A percentile compares a stretch with the other conserved stretches of the same genome.
phyloP scores from a whole-genome alignment of 64 coral and sea anemone species.

The Catalaphyllia jardinei region DNA sequence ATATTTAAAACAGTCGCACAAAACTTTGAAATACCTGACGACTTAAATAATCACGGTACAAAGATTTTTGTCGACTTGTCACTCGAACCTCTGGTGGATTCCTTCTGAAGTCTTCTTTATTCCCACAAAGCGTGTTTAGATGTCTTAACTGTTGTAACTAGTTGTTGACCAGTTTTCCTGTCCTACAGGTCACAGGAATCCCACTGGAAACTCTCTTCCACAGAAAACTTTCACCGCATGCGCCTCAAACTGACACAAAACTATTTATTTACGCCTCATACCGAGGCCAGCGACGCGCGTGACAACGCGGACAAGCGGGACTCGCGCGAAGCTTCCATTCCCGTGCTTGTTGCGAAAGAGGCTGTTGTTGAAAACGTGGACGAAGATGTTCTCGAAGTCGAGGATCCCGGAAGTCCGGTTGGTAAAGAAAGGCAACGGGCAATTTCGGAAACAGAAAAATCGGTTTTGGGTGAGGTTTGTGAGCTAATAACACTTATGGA shows the following conservation, averaged over 20 bases:
- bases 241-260: slow-evolving; percentile 90
- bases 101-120: too few relatives aligned
- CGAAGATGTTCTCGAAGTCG: slow-evolving; percentile 61
- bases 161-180: not conserved
- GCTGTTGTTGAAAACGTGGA: slow-evolving; percentile 72
- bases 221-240: slow-evolving; percentile 96
- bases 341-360: slow-evolving; percentile 72
- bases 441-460: slow-evolving; percentile 28
- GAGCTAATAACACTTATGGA: slow-evolving; percentile 96
- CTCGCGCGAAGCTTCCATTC: not conserved
- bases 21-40: too few relatives aligned
- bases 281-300: slow-evolving; percentile 71
- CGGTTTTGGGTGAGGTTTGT: slow-evolving; percentile 53
- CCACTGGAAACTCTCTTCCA: slow-evolving; percentile 92
- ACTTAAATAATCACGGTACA: too few relatives aligned
- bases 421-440: slow-evolving; percentile 8
- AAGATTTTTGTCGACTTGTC: too few relatives aligned
- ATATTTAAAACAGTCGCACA: too few relatives aligned
- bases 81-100: too few relatives aligned
- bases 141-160: not conserved
- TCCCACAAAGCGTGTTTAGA: too few relatives aligned
- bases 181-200: slow-evolving; percentile 52
- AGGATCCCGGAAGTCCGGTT: slow-evolving; percentile 59
- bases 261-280: slow-evolving; percentile 70
- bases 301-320: slow-evolving; percentile 47